A percentile compares a stretch with the other conserved stretches of the same genome.
These are phyloP conservation scores for Leptothorax acervorum DNA, from an alignment of 2,888 invertebrate genomes.

Conservation along the genomic window DNA sequence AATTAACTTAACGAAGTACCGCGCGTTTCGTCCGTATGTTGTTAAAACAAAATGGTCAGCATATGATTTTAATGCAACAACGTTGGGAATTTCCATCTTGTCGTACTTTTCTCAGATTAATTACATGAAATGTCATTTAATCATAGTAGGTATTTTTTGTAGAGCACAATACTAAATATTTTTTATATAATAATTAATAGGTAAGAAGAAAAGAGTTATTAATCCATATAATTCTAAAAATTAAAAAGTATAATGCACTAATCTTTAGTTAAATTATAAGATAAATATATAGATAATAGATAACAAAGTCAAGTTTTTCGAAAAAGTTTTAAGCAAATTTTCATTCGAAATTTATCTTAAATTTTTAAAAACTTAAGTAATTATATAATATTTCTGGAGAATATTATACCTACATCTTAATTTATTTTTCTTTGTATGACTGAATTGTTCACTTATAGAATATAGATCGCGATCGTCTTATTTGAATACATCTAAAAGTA, in stretches of 20 bases:
- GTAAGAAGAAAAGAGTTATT: background rate
- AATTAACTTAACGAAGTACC: conserved; percentile 34
- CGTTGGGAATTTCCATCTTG: background rate
- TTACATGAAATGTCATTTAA: conserved; percentile 28
- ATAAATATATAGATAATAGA: background rate
- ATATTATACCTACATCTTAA: too few relatives aligned
- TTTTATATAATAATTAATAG: background rate
- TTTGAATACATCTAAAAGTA: background rate
- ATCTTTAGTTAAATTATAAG: background rate
- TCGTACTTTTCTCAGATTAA: conserved; percentile 8
- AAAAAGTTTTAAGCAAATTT: background rate
- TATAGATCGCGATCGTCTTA: background rate
- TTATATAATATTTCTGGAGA: background rate
- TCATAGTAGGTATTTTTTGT: background rate
- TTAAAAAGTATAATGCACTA: background rate
- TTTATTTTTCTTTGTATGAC: background rate
- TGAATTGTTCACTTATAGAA: background rate
- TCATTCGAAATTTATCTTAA: too few relatives aligned
- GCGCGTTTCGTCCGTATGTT: background rate
- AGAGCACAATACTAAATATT: background rate
- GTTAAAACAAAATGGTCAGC: conserved; percentile 26
- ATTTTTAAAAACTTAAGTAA: too few relatives aligned
- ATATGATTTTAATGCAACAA: conserved; percentile 1
- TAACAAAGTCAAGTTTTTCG: background rate
- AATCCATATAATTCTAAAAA: background rate